Conservation (phyloP, 2,888 invertebrate species). For the Tridacna crocea region DNA sequence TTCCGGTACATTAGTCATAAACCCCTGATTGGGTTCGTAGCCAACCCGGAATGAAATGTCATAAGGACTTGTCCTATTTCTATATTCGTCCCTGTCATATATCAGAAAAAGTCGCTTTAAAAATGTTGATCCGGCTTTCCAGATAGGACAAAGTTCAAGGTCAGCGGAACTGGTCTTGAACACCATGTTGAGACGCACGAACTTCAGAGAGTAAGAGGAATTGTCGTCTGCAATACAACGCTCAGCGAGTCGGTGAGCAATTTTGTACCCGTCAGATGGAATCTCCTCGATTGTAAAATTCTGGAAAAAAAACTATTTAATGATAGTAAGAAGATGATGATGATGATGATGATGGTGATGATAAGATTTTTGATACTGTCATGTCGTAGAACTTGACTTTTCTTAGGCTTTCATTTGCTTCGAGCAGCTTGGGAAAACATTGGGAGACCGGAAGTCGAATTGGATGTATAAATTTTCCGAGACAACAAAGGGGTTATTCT, state of each 20-base stretch:
- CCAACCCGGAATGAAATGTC: conserved; percentile 1
- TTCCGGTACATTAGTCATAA: conserved; percentile 4
- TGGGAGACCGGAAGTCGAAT: too few species aligned
- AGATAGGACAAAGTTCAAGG: conserved; percentile 32
- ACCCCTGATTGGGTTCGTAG: not conserved
- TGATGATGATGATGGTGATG: too few species aligned
- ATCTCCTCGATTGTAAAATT: not conserved
- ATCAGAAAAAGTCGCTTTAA: conserved; percentile 46
- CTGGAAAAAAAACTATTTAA: not conserved
- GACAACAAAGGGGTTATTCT: too few species aligned
- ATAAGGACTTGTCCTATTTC: conserved; percentile 16
- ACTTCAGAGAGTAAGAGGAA: not conserved
- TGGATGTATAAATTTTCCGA: too few species aligned
- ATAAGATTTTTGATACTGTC: too few species aligned
- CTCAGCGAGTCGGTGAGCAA: not conserved
- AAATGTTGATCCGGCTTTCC: conserved; percentile 50
- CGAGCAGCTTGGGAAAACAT: too few species aligned
- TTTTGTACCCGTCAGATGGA: conserved; percentile 14
- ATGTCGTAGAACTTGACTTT: too few species aligned
- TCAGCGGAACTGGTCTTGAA: conserved; percentile 7
- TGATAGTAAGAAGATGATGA: too few species aligned
- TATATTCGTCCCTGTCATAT: conserved; percentile 16
- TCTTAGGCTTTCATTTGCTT: too few species aligned
- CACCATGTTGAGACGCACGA: not conserved
- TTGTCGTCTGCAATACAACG: not conserved